Conservation (phyloP, 2,888 invertebrate genomes). For the Ischnus inquisitorius region DNA sequence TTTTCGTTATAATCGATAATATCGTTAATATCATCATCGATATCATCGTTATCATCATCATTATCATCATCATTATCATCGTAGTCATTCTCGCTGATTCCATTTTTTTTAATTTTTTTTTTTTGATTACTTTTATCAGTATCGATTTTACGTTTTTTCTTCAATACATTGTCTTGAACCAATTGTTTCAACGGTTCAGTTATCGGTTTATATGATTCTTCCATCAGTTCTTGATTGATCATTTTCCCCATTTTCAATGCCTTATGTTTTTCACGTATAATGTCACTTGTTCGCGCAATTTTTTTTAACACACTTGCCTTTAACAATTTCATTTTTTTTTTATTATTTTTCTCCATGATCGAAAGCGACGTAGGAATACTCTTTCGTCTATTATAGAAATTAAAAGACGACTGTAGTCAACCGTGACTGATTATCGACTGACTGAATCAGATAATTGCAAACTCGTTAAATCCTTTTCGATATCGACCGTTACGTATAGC, state of each 20-base stretch:
- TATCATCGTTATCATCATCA: too few relatives aligned
- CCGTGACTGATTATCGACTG: too few relatives aligned
- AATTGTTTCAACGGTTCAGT: constrained; percentile 9
- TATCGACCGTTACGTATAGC: constrained; percentile 75
- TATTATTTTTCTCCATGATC: too few relatives aligned
- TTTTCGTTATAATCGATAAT: too few relatives aligned
- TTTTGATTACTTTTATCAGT: too few relatives aligned
- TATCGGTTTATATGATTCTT: constrained; percentile 38
- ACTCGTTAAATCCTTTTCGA: constrained; percentile 76
- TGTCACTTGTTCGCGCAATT: constrained; percentile 32
- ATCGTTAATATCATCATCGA: too few relatives aligned
- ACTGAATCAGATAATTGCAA: constrained; percentile 22
- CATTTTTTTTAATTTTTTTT: too few relatives aligned
- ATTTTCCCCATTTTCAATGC: constrained; percentile 19
- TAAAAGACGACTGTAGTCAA: too few relatives aligned
- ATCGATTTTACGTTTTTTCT: background rate
- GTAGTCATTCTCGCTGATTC: too few relatives aligned
- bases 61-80: too few relatives aligned
- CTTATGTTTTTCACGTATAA: constrained; percentile 30
- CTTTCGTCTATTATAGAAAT: too few relatives aligned
- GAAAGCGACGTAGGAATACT: too few relatives aligned
- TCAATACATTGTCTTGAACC: background rate
- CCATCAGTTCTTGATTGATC: constrained; percentile 5
- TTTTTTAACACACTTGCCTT: background rate
- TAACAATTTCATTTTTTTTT: background rate